Conservation (phyloP, 2,888 invertebrate species). For the Synanthedon myopaeformis region DNA sequence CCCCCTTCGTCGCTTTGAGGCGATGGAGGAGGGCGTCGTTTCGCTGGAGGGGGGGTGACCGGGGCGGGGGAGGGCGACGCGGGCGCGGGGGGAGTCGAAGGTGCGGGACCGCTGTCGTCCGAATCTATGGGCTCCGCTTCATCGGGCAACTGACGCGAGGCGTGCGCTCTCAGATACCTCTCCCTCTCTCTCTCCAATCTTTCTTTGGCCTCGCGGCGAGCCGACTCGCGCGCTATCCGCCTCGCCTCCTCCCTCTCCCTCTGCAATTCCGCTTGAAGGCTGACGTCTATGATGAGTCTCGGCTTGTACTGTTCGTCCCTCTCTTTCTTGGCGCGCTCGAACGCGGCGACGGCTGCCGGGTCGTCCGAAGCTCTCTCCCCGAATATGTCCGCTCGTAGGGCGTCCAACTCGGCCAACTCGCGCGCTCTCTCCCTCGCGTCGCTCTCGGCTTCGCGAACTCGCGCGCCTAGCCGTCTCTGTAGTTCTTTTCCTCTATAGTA, state of each 20-base stretch:
- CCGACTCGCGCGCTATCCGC: conserved; percentile 53
- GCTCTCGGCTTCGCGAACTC: conserved; percentile 92
- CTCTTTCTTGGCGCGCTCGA: conserved; percentile 63
- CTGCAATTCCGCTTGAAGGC: conserved; percentile 71
- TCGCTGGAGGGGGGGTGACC: conserved; percentile 3
- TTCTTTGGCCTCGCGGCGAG: conserved; percentile 16
- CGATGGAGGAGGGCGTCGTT: conserved; percentile 14
- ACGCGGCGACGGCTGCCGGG: conserved; percentile 48
- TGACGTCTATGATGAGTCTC: conserved; percentile 80
- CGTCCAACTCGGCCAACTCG: conserved; percentile 90
- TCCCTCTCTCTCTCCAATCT: conserved; percentile 41
- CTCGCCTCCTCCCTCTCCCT: conserved; percentile 70
- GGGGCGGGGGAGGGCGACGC: conserved; percentile 11
- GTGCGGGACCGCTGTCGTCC: conserved; percentile 59
- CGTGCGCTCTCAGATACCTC: conserved; percentile 67
- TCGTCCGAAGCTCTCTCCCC: conserved; percentile 48
- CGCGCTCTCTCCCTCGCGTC: conserved; percentile 91
- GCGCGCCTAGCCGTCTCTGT: conserved; percentile 88
- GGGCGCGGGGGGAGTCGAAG: conserved; percentile 22
- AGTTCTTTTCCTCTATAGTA: conserved; percentile 94
- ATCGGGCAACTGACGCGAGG: conserved; percentile 72
- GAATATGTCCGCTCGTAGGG: conserved; percentile 82
- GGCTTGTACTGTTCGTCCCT: conserved; percentile 88
- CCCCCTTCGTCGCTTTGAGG: conserved; percentile 17
- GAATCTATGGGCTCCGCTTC: conserved; percentile 83